phyloP scores from a whole-genome alignment of 2,113 vertebrate genomes.

The Caracal caracal region DNA sequence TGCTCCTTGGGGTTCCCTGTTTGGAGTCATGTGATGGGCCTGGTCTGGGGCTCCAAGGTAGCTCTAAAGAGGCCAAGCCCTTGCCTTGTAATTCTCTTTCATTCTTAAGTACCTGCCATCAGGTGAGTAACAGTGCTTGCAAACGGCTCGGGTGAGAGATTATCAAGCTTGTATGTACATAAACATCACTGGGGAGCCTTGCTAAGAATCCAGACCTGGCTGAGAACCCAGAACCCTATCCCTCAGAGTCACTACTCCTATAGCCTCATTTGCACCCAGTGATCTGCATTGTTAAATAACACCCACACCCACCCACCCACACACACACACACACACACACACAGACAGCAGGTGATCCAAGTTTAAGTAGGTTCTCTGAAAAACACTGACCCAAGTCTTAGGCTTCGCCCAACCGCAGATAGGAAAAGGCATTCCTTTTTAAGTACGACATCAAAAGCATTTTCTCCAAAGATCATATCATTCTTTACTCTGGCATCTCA shows the following conservation, averaged over 20 bases:
- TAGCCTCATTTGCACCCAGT: background rate
- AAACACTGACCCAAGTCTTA: background rate
- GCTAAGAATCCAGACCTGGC: too few relatives aligned
- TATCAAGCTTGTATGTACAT: rapidly evolving
- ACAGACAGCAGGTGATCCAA: background rate
- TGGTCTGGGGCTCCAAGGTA: background rate
- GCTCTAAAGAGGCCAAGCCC: background rate
- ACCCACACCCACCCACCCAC: background rate
- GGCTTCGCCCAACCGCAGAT: background rate
- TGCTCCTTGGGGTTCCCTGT: background rate
- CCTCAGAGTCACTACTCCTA: background rate
- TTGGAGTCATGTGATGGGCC: background rate
- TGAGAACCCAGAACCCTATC: too few relatives aligned
- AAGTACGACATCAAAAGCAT: background rate
- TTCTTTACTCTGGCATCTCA: background rate
- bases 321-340: background rate
- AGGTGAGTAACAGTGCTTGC: background rate
- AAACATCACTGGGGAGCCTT: background rate
- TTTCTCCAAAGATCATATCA: background rate
- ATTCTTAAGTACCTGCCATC: background rate
- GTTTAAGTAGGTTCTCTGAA: background rate
- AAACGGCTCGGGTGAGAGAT: background rate
- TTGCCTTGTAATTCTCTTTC: background rate
- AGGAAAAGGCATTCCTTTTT: background rate
- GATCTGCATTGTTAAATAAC: background rate